Evolutionary conservation across 2,113 vertebrate genomes (phyloP).

Genomic region (Ageneiosus marmoratus): DNA sequence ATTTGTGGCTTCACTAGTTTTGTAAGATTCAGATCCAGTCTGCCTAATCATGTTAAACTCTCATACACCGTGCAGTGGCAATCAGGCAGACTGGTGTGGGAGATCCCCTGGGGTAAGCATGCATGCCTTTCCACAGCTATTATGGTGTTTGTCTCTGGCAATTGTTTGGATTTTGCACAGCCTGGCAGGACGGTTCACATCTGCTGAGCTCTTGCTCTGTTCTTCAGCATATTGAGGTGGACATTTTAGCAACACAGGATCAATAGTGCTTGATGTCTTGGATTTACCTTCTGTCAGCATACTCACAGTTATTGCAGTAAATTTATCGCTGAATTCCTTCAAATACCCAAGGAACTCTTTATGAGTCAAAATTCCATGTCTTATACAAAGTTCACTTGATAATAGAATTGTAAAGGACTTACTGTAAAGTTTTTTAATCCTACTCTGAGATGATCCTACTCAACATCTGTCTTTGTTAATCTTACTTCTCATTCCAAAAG

Average conservation of each 20-base stretch:
- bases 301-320: slow-evolving; percentile 53
- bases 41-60: slow-evolving; percentile 59
- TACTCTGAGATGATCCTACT: slow-evolving; percentile 14
- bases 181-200: neutral
- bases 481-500: slow-evolving; percentile 20
- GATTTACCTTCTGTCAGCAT: slow-evolving; percentile 65
- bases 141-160: slow-evolving; percentile 63
- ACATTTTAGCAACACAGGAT: slow-evolving; percentile 49
- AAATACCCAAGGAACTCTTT: neutral
- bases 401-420: neutral
- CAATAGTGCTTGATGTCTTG: slow-evolving; percentile 54
- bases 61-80: slow-evolving; percentile 46
- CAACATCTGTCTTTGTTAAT: slow-evolving; percentile 31
- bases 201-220: neutral
- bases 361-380: neutral
- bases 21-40: slow-evolving; percentile 60
- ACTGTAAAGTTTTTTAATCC: slow-evolving; percentile 23
- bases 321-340: neutral
- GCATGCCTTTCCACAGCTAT: slow-evolving; percentile 45
- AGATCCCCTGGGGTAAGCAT: slow-evolving; percentile 45
- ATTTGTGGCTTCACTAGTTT: slow-evolving; percentile 62
- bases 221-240: slow-evolving; percentile 35
- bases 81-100: slow-evolving; percentile 46
- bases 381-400: neutral
- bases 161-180: slow-evolving; percentile 48